phyloP scores from a whole-genome alignment of 2,888 invertebrate genomes.

The Rhimphoctona megacephalus region DNA sequence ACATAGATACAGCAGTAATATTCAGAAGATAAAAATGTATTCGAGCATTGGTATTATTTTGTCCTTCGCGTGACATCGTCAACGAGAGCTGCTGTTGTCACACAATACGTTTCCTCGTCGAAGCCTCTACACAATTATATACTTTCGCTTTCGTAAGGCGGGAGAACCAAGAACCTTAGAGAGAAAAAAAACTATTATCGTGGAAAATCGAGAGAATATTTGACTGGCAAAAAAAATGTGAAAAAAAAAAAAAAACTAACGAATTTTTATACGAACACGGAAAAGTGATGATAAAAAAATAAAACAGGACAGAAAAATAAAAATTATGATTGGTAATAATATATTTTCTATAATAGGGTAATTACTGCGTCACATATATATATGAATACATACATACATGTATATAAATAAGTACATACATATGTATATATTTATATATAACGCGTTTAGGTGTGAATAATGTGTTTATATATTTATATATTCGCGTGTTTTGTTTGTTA shows the following conservation, averaged over 20 bases:
- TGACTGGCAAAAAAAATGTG: not conserved
- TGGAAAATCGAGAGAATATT: slow-evolving; percentile 6
- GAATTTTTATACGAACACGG: slow-evolving; percentile 36
- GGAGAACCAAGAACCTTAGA: slow-evolving; percentile 22
- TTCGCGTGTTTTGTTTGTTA: slow-evolving; percentile 59
- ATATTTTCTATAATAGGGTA: slow-evolving; percentile 83
- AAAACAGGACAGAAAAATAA: slow-evolving; percentile 72
- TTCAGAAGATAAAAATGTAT: not conserved
- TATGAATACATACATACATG: too few relatives aligned
- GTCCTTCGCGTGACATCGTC: slow-evolving; percentile 36
- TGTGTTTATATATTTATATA: slow-evolving; percentile 67
- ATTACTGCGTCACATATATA: slow-evolving; percentile 78
- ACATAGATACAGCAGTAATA: slow-evolving; percentile 27
- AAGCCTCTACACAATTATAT: slow-evolving; percentile 57
- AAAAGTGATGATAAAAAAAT: slow-evolving; percentile 73
- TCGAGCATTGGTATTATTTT: not conserved
- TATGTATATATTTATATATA: slow-evolving; percentile 48
- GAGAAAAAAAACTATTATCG: slow-evolving; percentile 32
- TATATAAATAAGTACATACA: slow-evolving; percentile 23
- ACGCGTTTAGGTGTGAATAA: slow-evolving; percentile 62
- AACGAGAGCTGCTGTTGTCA: not conserved
- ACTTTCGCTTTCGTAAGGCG: slow-evolving; percentile 38
- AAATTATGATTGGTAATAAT: slow-evolving; percentile 82
- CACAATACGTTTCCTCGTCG: slow-evolving; percentile 44
- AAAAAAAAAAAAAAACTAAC: slow-evolving; percentile 1